Conservation (phyloP, 2,888 invertebrate genomes). For the Metallyticus violacea region DNA sequence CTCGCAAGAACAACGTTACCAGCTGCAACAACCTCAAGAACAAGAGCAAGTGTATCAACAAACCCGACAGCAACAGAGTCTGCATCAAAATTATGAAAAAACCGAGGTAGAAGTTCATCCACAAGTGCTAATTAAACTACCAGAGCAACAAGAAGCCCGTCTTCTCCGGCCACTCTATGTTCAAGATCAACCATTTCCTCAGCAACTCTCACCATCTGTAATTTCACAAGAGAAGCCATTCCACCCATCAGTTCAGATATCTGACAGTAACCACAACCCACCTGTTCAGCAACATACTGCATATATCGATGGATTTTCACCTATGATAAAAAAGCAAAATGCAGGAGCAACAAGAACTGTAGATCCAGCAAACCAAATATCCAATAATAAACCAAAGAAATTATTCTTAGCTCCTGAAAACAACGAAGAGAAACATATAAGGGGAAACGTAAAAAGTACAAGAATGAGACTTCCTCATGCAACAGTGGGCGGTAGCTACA, state of each 20-base stretch:
- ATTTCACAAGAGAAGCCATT: background rate
- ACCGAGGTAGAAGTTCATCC: background rate
- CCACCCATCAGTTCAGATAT: background rate
- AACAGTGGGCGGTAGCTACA: background rate
- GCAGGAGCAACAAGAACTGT: background rate
- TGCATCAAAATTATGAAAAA: background rate
- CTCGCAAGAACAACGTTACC: background rate
- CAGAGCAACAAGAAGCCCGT: background rate
- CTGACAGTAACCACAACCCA: background rate
- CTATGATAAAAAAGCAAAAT: background rate
- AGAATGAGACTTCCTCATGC: background rate
- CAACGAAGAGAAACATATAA: background rate
- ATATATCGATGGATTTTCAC: background rate
- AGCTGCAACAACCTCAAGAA: background rate
- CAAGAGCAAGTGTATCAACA: background rate
- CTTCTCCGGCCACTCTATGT: background rate
- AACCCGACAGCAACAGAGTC: background rate
- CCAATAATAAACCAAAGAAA: background rate
- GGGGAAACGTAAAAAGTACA: background rate
- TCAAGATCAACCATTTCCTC: background rate
- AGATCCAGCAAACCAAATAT: background rate
- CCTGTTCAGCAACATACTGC: background rate
- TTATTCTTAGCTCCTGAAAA: background rate
- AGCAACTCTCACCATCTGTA: background rate
- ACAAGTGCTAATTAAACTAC: background rate